Base-by-base conservation (phyloP, 2,113 vertebrate species). In the Elephas maximus region DNA sequence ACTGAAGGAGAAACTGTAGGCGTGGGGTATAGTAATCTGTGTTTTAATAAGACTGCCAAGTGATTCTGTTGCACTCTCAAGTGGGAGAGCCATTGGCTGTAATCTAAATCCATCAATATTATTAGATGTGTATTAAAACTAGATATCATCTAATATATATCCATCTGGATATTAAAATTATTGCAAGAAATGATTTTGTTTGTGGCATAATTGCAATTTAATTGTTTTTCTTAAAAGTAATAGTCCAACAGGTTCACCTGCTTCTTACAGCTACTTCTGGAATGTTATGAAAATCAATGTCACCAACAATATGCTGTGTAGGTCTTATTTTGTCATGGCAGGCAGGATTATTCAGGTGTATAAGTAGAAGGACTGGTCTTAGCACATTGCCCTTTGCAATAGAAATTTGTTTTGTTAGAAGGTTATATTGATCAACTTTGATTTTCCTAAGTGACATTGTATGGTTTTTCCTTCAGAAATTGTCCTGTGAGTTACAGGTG, bases 391-490 rank as follows among this genome's bases (percentile, higher is more conserved):
- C 63, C 51, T 97, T 88, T 73, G 60, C 92, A 92, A 93, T 85
- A 51, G 1, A 65, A 3, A 81, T 65, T 83, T 87, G 77, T 87
- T 96, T 93, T 77, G 41, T 84, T 53, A 62, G 84, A 84, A 90
- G 51, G 6, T 78, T 82, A 79, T 74, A 88, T 95, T 76, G 62
- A 30, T 85, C 71, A 85, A 17, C 48, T 96, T 92, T 83, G 71
- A 93, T 90, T 93, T 96, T 96, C 83, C 82, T 74, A 63, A 92
- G 62, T 87, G 57, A 26, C 60, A 82, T 79, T 93, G 7, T 96
- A 14, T 87, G 69, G 33, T 51, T 96, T 94, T 96, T 76, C 60
- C 45, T 88, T 93, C 91, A 94, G 83, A 88, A 63, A 88, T 90
- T 91, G 67, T 45, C 45, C 53, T 88, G 28, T 97, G 78, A 94